Evolutionary conservation across 2,888 invertebrate species (phyloP).

Genomic region (Drosophila kuntzei): DNA sequence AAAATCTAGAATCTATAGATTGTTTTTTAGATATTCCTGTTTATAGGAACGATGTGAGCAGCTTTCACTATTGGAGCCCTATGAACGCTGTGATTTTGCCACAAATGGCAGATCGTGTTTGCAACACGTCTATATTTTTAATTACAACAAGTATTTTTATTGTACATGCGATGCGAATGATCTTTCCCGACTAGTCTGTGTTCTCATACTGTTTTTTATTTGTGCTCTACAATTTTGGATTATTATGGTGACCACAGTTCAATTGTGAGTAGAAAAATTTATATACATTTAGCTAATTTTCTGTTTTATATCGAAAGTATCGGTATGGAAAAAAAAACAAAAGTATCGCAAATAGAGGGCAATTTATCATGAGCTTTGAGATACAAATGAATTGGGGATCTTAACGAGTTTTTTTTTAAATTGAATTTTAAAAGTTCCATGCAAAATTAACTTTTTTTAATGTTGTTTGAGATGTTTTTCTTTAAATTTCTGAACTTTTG

Average conservation of each 20-base stretch:
- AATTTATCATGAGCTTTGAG: no score
- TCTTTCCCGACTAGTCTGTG: slow-evolving; percentile 9
- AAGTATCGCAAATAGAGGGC: no score
- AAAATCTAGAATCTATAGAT: not conserved
- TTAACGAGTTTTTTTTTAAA: no score
- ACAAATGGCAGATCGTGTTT: slow-evolving; percentile 7
- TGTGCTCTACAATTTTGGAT: slow-evolving; percentile 41
- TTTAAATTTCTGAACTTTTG: no score
- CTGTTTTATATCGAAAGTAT: no score
- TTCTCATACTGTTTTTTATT: not conserved
- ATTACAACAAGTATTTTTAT: slow-evolving; percentile 42
- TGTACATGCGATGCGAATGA: slow-evolving; percentile 34
- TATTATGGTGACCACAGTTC: slow-evolving; percentile 12
- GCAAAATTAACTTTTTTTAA: no score
- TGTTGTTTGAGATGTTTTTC: no score
- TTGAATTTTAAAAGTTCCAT: no score
- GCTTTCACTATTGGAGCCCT: slow-evolving; percentile 17
- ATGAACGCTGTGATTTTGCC: slow-evolving; percentile 37
- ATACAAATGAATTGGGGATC: no score
- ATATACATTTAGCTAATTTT: not conserved
- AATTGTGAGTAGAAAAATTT: slow-evolving; percentile 36
- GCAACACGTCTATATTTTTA: slow-evolving; percentile 19
- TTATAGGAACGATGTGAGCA: slow-evolving; percentile 37
- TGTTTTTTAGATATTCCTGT: no score
- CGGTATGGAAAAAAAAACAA: no score